A percentile compares a stretch with the other conserved stretches of the same genome.
These are phyloP conservation scores for Parazoanthus darwini DNA, from an alignment of 92 coral and sea anemone species.

Conservation along the genomic window DNA sequence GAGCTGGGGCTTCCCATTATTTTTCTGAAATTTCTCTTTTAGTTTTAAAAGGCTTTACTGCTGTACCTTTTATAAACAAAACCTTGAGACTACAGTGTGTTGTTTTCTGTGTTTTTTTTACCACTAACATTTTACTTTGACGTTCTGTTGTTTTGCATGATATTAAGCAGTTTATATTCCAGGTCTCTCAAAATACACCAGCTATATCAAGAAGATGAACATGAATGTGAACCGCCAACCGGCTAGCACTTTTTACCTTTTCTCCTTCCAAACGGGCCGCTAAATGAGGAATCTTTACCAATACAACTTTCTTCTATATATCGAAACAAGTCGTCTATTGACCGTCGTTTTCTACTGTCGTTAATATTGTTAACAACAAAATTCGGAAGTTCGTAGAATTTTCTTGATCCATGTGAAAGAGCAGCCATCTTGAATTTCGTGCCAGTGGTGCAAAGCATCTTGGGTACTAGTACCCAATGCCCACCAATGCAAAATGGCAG, in stretches of 20 bases:
- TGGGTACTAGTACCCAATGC: conserved; percentile 25
- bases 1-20: no score
- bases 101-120: no score
- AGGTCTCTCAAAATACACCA: background rate
- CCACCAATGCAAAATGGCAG: background rate
- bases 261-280: conserved; percentile 87
- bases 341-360: conserved; percentile 31
- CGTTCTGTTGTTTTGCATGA: no score
- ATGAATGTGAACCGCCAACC: no score
- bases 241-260: conserved; percentile 55
- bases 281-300: conserved; percentile 83
- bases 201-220: background rate
- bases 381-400: conserved; percentile 89
- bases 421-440: conserved; percentile 86
- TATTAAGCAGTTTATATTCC: no score
- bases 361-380: conserved; percentile 25
- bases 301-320: conserved; percentile 82
- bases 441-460: background rate
- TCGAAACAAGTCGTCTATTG: conserved; percentile 49
- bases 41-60: no score
- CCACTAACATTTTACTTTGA: no score
- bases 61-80: no score
- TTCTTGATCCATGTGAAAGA: conserved; percentile 72
- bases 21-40: no score
- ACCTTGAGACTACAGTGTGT: no score